Evolutionary conservation across 2,797 vertebrate genomes (phyloP), one percentile per base, ranked within the genome.

Genomic region (Chrosomus eos): DNA sequence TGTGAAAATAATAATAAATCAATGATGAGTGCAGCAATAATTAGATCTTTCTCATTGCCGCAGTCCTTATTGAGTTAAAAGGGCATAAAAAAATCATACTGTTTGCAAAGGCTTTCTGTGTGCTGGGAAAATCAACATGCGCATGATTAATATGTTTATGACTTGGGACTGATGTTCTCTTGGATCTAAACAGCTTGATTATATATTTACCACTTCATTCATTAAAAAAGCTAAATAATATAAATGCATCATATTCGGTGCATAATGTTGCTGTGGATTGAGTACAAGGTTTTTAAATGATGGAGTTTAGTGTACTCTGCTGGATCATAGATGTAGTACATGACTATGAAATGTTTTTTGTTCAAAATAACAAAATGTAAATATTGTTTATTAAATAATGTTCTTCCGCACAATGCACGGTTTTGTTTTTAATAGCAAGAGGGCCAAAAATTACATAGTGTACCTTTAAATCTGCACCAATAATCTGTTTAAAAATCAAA

Each of bases 221-320:
- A 31, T 51, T 43, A n/a, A 81, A 13, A 74, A 60, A 19, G 23
- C 58, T 43, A 14, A 55, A 55, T 70, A 53, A 70, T 26, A 19
- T 81, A 33, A 26, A 18, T 81, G n/a, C 33, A 21, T 40, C 1
- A 45, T 28, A 45, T 45, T 33, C 19, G 33, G 48, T 7, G 31
- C 45, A 6, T 48, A 5, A 10, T 10, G 23, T 19, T 21, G 16
- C 9, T 26, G 31, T n/a, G 28, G 62, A 36, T 31, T 1, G n/a
- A 82, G 26, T 18, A 8, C 7, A 26, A 14, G 64, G 14, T 38
- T 66, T 53, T 6, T 45, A 60, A 60, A 36, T 5, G 23, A 19
- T 71, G 74, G 82, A 36, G 73, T 84, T 77, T 84, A 23, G 64
- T 71, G 82, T 10, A 18, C 74, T 84, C 82, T 84, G 38, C 26